Base-by-base conservation (phyloP, 2,113 vertebrate genomes). In the Cryptomyrus ogoouensis region DNA sequence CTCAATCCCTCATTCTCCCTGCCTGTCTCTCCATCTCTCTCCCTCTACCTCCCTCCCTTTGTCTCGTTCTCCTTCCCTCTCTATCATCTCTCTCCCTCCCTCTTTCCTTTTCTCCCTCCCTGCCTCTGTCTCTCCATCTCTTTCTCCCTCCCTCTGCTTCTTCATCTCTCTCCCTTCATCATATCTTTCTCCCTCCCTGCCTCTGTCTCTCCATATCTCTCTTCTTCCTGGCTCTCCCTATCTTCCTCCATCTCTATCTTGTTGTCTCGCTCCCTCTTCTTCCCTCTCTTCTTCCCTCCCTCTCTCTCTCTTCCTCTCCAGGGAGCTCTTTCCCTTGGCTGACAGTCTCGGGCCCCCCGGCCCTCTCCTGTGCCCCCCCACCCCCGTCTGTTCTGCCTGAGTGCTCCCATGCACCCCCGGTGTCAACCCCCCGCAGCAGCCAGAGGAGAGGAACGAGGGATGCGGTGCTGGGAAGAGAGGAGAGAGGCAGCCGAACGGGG, bases 351-450 rank as follows among this genome's bases (percentile, higher is more conserved):
- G 85, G 49, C n/a, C 89, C 74, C 35, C 89, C 50, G 42, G 89
- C 80, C 88, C 52, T 85, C 80, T 84, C 74, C 62, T 7, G 50
- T 77, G 50, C 89, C 77, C 88, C 83, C 89, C 80, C 80, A 66
- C 77, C 89, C 47, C 89, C 83, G 89, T 89, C 89, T 89, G 89
- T 89, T 89, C 89, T 89, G 89, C 89, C 89, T 89, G 80, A 89
- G 89, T 62, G 89, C 77, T 56, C 89, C 50, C 39, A 21, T 52
- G 77, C 52, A 84, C 77, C 89, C 89, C 35, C n/a, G 12, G 89
- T 89, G 89, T 89, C 89, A 89, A 39, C 89, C 89, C 89, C 89
- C 89, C 53, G 52, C 89, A 89, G 89, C 39, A 85, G 89, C 35
- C 80, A 44, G 52, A 85, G 77, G 53, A 80, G 80, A 83, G 80